A percentile compares a stretch with the other conserved stretches of the same genome.
These are phyloP conservation scores for Nannoperca obscura DNA, from an alignment of 2,797 vertebrate genomes.

Conservation along the genomic window DNA sequence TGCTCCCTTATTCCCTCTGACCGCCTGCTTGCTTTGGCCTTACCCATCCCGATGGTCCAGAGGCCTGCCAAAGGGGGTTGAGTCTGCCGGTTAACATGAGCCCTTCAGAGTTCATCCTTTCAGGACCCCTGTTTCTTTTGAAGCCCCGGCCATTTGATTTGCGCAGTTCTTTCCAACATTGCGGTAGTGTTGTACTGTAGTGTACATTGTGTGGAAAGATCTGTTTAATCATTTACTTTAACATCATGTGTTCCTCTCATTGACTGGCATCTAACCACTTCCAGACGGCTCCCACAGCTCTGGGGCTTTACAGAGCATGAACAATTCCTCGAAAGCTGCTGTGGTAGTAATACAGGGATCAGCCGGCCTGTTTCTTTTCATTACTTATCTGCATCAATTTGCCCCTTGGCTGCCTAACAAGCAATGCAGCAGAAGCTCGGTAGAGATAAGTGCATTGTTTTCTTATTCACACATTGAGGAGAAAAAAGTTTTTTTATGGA, in stretches of 20 bases:
- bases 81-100: constrained; percentile 66
- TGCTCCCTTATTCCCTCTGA: constrained; percentile 68
- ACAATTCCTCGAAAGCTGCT: constrained; percentile 76
- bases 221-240: constrained; percentile 70
- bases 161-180: constrained; percentile 69
- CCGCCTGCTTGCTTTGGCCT: constrained; percentile 81
- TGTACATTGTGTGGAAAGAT: constrained; percentile 79
- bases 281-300: constrained; percentile 63
- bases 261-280: constrained; percentile 70
- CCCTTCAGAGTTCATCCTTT: constrained; percentile 57
- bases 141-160: constrained; percentile 57
- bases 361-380: constrained; percentile 76
- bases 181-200: constrained; percentile 79
- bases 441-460: constrained; percentile 88
- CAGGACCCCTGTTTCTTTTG: constrained; percentile 51
- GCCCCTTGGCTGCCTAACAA: constrained; percentile 82
- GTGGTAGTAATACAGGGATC: constrained; percentile 75
- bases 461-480: constrained; percentile 79
- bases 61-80: constrained; percentile 68
- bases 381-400: constrained; percentile 80
- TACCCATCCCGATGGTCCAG: constrained; percentile 64
- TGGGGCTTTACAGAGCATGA: constrained; percentile 65
- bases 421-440: constrained; percentile 79
- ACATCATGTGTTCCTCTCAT: constrained; percentile 60
- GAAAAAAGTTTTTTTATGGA: constrained; percentile 83